Conservation (phyloP, 1,140 invertebrate species). For the Cyclargus thomasi region DNA sequence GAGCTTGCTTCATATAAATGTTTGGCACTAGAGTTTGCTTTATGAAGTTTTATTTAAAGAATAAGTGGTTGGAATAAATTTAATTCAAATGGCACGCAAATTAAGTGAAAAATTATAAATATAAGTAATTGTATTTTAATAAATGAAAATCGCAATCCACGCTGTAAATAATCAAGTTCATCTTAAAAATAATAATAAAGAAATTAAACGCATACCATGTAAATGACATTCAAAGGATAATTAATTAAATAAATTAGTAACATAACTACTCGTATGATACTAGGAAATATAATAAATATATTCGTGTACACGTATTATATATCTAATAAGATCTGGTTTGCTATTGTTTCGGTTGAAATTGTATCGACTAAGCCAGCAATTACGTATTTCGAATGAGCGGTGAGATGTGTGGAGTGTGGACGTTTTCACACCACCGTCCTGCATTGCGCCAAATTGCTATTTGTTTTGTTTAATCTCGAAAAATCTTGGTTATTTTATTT, state of each 20-base stretch:
- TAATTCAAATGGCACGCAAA: not conserved
- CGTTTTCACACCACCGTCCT: conserved; percentile 54
- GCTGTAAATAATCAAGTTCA: not conserved
- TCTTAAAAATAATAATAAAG: not conserved
- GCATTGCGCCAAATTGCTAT: conserved; percentile 67
- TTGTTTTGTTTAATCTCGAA: conserved; percentile 40
- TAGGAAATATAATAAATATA: conserved; percentile 1
- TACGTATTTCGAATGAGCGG: conserved; percentile 50
- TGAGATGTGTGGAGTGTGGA: conserved; percentile 43
- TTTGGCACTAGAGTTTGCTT: conserved; percentile 32
- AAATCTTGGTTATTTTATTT: not conserved
- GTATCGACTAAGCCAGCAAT: conserved; percentile 48
- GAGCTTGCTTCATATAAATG: conserved; percentile 34
- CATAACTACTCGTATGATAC: not conserved
- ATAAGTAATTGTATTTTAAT: not conserved
- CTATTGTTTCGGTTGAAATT: conserved; percentile 28
- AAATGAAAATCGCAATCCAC: not conserved
- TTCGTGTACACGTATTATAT: conserved; percentile 1
- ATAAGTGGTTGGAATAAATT: not conserved
- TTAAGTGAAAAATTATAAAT: not conserved
- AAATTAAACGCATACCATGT: not conserved
- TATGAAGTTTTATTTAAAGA: conserved; percentile 12
- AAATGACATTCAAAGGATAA: not conserved
- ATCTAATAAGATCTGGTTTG: conserved; percentile 5
- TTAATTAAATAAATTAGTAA: not conserved